phyloP scores from a whole-genome alignment of 2,113 vertebrate species.

The Diphyllodes magnificus region DNA sequence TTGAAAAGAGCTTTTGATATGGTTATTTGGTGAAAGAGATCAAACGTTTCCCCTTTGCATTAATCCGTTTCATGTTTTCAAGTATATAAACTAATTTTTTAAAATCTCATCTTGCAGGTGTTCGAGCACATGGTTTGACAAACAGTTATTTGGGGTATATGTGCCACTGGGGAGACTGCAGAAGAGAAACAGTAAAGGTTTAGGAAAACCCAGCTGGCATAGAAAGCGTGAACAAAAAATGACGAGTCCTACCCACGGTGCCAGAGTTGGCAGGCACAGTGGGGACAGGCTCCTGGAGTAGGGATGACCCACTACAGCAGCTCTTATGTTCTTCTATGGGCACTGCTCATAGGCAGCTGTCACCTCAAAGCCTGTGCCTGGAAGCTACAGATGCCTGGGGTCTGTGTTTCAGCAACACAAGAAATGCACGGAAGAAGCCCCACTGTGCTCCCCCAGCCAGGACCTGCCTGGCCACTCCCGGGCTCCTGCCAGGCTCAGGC shows the following conservation, averaged over 20 bases:
- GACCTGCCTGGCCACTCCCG: rapidly evolving
- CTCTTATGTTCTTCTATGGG: rapidly evolving
- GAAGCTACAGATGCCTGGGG: not conserved
- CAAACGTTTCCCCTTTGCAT: slow-evolving; percentile 36
- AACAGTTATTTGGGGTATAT: not conserved
- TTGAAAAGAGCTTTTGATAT: slow-evolving; percentile 63
- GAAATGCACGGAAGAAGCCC: rapidly evolving
- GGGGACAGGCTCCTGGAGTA: not conserved
- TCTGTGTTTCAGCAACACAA: not conserved
- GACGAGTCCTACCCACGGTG: rapidly evolving
- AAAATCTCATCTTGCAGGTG: slow-evolving; percentile 36
- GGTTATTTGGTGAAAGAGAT: slow-evolving; percentile 57
- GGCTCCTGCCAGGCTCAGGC: not conserved
- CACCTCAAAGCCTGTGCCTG: not conserved
- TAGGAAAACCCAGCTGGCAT: not conserved
- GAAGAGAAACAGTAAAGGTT: not conserved
- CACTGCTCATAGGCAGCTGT: rapidly evolving
- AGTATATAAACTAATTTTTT: not conserved
- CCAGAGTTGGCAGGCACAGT: not conserved
- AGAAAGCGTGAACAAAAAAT: rapidly evolving
- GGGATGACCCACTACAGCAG: not conserved
- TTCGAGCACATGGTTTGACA: not conserved
- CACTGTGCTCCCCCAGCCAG: rapidly evolving
- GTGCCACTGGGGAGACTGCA: not conserved
- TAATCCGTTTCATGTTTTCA: slow-evolving; percentile 54